These are phyloP conservation scores for Chelmon rostratus DNA, from an alignment of 2,797 vertebrate species.

Conservation along the genomic window DNA sequence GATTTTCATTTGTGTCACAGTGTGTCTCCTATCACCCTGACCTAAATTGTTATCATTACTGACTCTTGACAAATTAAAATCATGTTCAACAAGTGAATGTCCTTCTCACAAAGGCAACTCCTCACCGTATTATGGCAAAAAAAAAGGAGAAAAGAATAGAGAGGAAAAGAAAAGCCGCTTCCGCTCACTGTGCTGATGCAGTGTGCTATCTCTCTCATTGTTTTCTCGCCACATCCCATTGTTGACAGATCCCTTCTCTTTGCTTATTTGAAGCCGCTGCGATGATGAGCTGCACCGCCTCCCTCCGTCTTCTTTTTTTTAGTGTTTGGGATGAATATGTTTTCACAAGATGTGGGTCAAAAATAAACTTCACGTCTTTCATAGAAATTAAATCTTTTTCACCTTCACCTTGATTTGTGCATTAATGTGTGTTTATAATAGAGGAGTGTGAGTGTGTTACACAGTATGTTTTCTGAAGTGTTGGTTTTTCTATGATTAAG, in stretches of 20 bases:
- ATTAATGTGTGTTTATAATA: not conserved
- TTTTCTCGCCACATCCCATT: conserved; percentile 11
- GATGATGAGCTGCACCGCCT: conserved; percentile 15
- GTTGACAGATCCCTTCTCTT: conserved; percentile 31
- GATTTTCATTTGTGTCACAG: not conserved
- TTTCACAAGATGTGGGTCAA: conserved; percentile 26
- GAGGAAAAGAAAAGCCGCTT: not conserved
- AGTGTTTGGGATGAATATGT: conserved; percentile 20
- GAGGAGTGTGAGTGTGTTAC: not conserved
- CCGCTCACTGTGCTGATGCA: conserved; percentile 23
- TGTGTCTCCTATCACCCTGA: not conserved
- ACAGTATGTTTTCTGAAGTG: not conserved
- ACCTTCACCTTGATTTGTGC: conserved; percentile 5
- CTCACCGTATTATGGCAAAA: not conserved
- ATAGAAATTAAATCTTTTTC: conserved; percentile 25
- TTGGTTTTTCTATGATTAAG: conserved; percentile 6
- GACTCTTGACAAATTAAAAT: conserved; percentile 15
- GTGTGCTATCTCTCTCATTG: conserved; percentile 19
- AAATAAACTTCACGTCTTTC: conserved; percentile 26
- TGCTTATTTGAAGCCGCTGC: conserved; percentile 28
- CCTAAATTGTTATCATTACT: not conserved
- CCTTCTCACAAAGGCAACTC: conserved; percentile 11
- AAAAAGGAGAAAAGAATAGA: not conserved
- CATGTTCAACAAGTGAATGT: conserved; percentile 25
- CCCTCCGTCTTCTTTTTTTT: conserved; percentile 21